These are phyloP conservation scores for Penaeus chinensis DNA, from an alignment of 1,140 invertebrate species.

Conservation along the genomic window DNA sequence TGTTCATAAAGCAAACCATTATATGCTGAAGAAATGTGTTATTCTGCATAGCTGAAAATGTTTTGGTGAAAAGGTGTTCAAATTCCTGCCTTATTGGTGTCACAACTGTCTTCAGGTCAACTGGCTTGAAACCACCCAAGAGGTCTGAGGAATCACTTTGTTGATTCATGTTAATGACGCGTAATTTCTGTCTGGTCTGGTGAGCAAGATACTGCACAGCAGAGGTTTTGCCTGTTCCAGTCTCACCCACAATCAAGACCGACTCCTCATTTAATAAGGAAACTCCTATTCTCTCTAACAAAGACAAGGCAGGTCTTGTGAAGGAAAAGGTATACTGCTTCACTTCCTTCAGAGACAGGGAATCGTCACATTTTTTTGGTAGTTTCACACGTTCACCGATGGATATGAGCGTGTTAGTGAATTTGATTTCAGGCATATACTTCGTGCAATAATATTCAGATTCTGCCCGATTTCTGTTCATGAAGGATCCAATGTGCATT, in stretches of 20 bases:
- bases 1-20: conserved; percentile 68
- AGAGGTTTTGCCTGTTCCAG: conserved; percentile 98
- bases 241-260: conserved; percentile 96
- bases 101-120: conserved; percentile 88
- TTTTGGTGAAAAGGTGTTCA: conserved; percentile 82
- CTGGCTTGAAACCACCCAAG: conserved; percentile 96
- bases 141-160: conserved; percentile 97
- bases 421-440: conserved; percentile 80
- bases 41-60: conserved; percentile 86
- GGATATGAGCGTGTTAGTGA: conserved; percentile 69
- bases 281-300: conserved; percentile 88
- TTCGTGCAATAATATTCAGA: conserved; percentile 83
- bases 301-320: conserved; percentile 80
- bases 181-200: conserved; percentile 81
- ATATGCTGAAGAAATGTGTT: conserved; percentile 85
- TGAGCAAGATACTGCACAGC: conserved; percentile 92
- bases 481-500: conserved; percentile 78
- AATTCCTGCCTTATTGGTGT: conserved; percentile 87
- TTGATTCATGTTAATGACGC: conserved; percentile 99
- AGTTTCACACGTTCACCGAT: conserved; percentile 74
- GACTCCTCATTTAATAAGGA: conserved; percentile 88
- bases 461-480: conserved; percentile 86
- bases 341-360: neutral
- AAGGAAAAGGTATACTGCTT: conserved; percentile 75
- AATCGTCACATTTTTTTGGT: conserved; percentile 58